Base-by-base conservation (phyloP, 2,797 vertebrate species). In the Philypnodon macrostomus region DNA sequence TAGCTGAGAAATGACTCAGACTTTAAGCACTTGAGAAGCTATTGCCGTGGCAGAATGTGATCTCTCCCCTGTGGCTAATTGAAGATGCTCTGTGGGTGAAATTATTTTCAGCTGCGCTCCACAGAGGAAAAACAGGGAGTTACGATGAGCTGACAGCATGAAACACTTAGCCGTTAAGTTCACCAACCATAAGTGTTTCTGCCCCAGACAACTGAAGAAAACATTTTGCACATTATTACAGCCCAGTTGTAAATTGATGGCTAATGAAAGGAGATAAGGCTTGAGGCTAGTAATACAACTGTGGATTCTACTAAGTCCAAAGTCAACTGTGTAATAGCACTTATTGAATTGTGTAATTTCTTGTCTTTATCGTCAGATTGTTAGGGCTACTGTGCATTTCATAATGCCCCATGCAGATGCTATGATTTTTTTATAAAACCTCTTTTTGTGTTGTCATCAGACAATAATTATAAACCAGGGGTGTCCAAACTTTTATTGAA, bases 41-140 rank as follows among this genome's bases (percentile, higher is more conserved):
- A 81, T 81, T 57, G 59, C 81, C 51, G 71, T 84, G 80, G 79
- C 77, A 84, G 76, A 85, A 84, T 81, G 83, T 73, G 81, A 86
- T 85, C 80, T 83, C 80, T 85, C 84, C 85, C 86, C 81, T 72
- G 84, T 79, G 83, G 86, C 79, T 85, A 88, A 88, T 86, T 85
- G 83, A 85, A 86, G 84, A 85, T 70, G 80, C 81, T 84, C 83
- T 73, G 77, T 74, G 75, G 84, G 84, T 81, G 83, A 81, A 85
- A 87, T 86, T 83, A 85, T 85, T 87, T 82, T 83, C 77, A 71
- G 75, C 70, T 74, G 61, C 63, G 66, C 75, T 84, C 85, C 70
- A 75, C 66, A 80, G 74, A 75, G 74, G n/a, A 76, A 79, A 81
- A 75, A 75, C 69, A 73, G 73, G 70, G 80, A 86, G 81, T 83